Conservation (phyloP, 2,113 vertebrate species). For the Crocuta crocuta region DNA sequence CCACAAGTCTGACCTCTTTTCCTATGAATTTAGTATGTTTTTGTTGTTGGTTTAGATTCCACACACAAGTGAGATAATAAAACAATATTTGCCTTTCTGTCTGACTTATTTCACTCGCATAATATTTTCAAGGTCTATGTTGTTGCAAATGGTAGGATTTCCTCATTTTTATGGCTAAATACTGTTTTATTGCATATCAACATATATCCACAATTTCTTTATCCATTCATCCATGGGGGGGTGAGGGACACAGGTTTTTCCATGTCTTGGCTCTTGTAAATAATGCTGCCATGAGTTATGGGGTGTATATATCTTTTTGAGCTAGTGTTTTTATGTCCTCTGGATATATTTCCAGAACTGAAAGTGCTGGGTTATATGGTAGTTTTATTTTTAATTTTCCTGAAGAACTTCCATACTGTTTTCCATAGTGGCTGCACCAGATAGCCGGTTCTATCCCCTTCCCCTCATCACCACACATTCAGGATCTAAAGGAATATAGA, state of each 20-base stretch:
- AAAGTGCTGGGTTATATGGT: not conserved
- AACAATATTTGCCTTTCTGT: not conserved
- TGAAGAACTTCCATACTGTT: not conserved
- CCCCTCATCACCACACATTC: too few relatives aligned
- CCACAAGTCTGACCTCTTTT: not conserved
- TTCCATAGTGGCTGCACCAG: too few relatives aligned
- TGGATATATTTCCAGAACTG: not conserved
- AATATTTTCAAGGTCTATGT: not conserved
- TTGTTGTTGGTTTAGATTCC: not conserved
- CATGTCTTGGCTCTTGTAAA: not conserved
- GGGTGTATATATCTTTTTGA: too few relatives aligned
- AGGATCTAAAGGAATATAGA: not conserved
- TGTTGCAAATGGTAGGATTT: not conserved
- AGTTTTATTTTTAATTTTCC: not conserved
- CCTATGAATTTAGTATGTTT: not conserved
- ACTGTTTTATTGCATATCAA: not conserved
- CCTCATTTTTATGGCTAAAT: not conserved
- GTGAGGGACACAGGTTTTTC: not conserved
- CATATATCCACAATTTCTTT: not conserved
- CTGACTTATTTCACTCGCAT: not conserved
- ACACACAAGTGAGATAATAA: not conserved
- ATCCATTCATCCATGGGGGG: accelerated
- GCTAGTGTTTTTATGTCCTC: not conserved
- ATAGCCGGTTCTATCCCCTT: accelerated
- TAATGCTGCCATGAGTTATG: not conserved